Evolutionary conservation across 1,140 invertebrate species (phyloP), one percentile per base, ranked within the genome.

Genomic region (Ceratoteleas bidentatus): DNA sequence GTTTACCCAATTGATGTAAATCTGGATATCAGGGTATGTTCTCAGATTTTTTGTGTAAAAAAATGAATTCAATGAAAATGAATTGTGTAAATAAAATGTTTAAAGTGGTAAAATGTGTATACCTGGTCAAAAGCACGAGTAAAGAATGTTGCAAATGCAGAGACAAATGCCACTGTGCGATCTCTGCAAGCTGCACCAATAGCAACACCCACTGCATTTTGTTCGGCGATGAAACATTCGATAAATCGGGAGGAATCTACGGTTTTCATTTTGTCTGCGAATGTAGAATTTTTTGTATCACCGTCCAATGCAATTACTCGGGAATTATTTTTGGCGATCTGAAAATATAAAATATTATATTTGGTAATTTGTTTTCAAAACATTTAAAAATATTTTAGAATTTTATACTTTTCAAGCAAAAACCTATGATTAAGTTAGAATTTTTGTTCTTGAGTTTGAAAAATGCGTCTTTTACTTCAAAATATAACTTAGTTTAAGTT

Each of bases 281-380:
- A 99, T 0, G 99, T 99, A 0, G 98, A 99, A 90, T 99, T 99
- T 92, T 99, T 99, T 36, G 98, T 99, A 88, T 99, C 99, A 56
- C 96, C 98, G 90, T 99, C 98, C 54, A 99, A 89, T 57, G 96
- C 97, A 87, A 99, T 94, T 6, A 99, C 97, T 64, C 97, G 93
- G 13, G 93, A 85, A 91, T 98, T 98, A 72, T 92, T 95, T 73
- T 96, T 94, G 0, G 96, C 98, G 66, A 96, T 92, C 92, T 90
- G 24, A 15, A 86, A 76, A 14, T 57, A 66, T 53, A 72, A 16
- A 24, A 45, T 24, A 2, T 24, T 24, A 24, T 24, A 24, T 24
- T 24, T 24, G 24, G 24, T 24, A 1, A 24, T 24, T 2, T 24
- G 24, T 24, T 24, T 24, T 24, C 1, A 24, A 24, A 24, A 24